phyloP scores from a whole-genome alignment of 2,113 vertebrate species.

The Sula dactylatra region DNA sequence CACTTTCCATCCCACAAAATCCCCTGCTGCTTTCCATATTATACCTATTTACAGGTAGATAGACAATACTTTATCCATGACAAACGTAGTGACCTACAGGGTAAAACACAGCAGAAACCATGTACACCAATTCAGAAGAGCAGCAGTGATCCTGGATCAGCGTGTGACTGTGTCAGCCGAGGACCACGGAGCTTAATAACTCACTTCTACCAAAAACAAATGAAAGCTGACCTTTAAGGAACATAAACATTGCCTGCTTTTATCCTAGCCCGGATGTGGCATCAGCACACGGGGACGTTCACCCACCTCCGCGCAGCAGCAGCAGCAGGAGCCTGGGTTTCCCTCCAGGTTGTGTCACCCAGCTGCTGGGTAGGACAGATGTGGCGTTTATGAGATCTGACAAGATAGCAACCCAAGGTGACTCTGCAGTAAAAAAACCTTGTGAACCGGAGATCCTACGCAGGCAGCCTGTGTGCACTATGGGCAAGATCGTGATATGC shows the following conservation, averaged over 20 bases:
- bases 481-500: background rate
- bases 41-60: background rate
- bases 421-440: background rate
- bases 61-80: background rate
- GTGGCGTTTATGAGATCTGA: background rate
- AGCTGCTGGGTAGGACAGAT: background rate
- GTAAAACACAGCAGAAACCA: background rate
- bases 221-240: background rate
- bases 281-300: accelerated
- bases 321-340: background rate
- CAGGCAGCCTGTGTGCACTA: background rate
- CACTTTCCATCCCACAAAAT: background rate
- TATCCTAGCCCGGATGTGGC: background rate
- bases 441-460: accelerated
- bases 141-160: background rate
- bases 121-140: background rate
- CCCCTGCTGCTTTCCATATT: background rate
- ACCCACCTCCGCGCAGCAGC: too few relatives aligned
- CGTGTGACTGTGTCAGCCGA: too few relatives aligned
- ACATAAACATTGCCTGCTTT: background rate
- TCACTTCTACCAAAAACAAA: background rate
- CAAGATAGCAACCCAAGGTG: background rate
- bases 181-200: accelerated
- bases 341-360: background rate
- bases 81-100: background rate